phyloP scores from a whole-genome alignment of 2,113 vertebrate species.

The Platichthys flesus region DNA sequence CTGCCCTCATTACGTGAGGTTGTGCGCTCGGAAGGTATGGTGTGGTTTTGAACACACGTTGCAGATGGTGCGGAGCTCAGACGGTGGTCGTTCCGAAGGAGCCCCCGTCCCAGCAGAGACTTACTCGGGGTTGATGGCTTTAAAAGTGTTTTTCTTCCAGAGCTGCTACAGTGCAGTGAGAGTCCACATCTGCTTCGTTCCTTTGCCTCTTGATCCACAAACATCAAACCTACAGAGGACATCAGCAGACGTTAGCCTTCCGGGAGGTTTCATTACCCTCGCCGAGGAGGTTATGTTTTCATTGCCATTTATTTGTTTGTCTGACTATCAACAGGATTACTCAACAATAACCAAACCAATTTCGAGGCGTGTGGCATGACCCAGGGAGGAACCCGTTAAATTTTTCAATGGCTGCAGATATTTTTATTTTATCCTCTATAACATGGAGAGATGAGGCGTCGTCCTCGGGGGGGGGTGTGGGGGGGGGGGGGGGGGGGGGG shows the following conservation, averaged over 20 bases:
- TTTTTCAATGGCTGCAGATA: too few species aligned
- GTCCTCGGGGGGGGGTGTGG: too few species aligned
- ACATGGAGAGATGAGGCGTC: too few species aligned
- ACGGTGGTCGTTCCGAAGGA: slow-evolving; percentile 37
- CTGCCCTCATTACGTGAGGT: slow-evolving; percentile 42
- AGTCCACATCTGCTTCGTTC: slow-evolving; percentile 8
- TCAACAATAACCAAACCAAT: too few species aligned
- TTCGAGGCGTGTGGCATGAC: too few species aligned
- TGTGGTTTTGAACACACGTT: slow-evolving; percentile 33
- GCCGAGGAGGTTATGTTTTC: too few species aligned
- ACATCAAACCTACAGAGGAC: slow-evolving; percentile 60
- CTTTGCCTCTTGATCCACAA: slow-evolving; percentile 5
- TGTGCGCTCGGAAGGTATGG: slow-evolving; percentile 43
- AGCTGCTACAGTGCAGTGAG: slow-evolving; percentile 3
- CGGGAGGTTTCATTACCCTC: too few species aligned
- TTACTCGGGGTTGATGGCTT: slow-evolving; percentile 13
- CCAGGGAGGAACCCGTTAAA: too few species aligned
- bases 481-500: too few species aligned
- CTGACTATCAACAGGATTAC: too few species aligned
- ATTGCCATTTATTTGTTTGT: too few species aligned
- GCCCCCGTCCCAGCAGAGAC: background rate
- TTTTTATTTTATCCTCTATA: too few species aligned
- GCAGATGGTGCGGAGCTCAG: slow-evolving; percentile 54
- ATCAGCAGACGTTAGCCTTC: slow-evolving; percentile 7
- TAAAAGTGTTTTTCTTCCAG: slow-evolving; percentile 20